phyloP scores from a whole-genome alignment of 2,888 invertebrate genomes.

The Gymnoscelis rufifasciata region DNA sequence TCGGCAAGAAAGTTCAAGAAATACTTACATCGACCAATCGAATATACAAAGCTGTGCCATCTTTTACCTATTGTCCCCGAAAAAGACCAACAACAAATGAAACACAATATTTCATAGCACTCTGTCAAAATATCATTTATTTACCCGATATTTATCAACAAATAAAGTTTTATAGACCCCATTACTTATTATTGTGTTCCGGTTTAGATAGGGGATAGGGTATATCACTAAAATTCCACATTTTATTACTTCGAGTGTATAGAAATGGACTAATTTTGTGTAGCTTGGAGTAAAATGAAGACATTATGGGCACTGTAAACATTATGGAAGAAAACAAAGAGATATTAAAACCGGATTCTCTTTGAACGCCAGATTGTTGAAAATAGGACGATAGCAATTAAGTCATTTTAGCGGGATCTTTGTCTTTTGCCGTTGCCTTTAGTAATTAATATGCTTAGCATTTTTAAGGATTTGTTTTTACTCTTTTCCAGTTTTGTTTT shows the following conservation, averaged over 20 bases:
- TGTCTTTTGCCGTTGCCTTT: no score
- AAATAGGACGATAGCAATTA: no score
- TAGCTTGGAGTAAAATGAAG: constrained; percentile 1
- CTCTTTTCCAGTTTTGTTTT: no score
- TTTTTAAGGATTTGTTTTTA: no score
- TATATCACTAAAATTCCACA: constrained; percentile 8
- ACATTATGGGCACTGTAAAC: constrained; percentile 13
- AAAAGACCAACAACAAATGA: background rate
- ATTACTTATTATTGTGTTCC: constrained; percentile 20
- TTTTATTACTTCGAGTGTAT: constrained; percentile 14
- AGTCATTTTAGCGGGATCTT: no score
- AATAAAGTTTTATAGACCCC: constrained; percentile 15
- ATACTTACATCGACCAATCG: no score
- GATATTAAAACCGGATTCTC: constrained; percentile 8
- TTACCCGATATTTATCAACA: constrained; percentile 7
- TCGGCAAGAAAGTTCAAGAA: no score
- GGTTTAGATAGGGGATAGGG: constrained; percentile 9
- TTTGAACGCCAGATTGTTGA: no score
- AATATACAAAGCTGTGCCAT: no score
- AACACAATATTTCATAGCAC: background rate
- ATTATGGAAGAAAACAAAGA: background rate
- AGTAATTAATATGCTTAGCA: no score
- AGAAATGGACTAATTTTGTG: constrained; percentile 4
- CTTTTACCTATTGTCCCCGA: no score
- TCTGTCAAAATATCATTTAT: constrained; percentile 4